Evolutionary conservation across 2,888 invertebrate species (phyloP).

Genomic region (Arrhopalites spinosus): DNA sequence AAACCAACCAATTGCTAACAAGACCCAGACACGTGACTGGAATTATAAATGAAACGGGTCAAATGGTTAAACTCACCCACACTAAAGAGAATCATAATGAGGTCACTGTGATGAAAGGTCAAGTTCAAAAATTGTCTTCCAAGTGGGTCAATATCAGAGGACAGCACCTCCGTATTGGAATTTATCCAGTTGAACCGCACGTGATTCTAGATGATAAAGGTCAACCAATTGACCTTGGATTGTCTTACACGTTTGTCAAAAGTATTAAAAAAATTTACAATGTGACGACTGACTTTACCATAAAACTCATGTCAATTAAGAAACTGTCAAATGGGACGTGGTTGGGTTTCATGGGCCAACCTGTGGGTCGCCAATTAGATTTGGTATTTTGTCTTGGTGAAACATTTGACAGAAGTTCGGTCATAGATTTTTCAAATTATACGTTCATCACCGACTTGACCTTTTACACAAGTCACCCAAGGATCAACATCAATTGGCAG

Average conservation of each 20-base stretch:
- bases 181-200: not conserved
- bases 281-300: not conserved
- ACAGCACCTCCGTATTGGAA: not conserved
- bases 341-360: not conserved
- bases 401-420: not conserved
- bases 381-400: not conserved
- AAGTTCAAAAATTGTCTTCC: no score
- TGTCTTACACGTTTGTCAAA: not conserved
- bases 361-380: not conserved
- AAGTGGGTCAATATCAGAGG: not conserved
- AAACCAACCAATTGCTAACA: not conserved
- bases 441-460: not conserved
- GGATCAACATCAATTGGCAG: not conserved
- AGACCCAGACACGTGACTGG: not conserved
- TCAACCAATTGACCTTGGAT: not conserved
- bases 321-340: not conserved
- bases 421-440: not conserved
- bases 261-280: not conserved
- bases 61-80: not conserved
- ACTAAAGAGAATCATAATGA: not conserved
- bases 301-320: no score
- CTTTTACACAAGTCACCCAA: not conserved
- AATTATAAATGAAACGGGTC: not conserved
- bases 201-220: not conserved
- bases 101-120: not conserved